Evolutionary conservation across 1,140 invertebrate genomes (phyloP), one percentile per base, ranked within the genome.

Genomic region (Ostrea denselamellosa): DNA sequence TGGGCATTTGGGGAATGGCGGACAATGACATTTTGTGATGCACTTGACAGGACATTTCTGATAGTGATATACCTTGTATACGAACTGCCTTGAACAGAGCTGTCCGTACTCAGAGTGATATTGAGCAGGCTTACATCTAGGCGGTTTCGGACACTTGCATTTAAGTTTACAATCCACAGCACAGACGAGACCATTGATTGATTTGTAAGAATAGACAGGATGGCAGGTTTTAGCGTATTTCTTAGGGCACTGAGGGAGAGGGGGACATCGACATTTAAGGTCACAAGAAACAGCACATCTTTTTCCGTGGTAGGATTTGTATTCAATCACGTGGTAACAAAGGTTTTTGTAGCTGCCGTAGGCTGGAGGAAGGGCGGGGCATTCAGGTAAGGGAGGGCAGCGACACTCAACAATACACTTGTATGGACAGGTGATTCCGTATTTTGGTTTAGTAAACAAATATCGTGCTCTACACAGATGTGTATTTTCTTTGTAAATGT

Each of bases 41-140:
- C 82, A 83, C 17, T 83, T 83, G 2, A 83, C 25, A n/a, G 82
- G 82, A 19, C 82, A 83, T n/a, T 83, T 53, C 44, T 52, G 51
- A 7, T 54, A 22, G 10, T 22, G 17, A 10, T 52, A 52, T 8
- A 53, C 52, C 25, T 83, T 54, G 44, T 83, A 83, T 25, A 14
- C 52, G 52, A 83, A 83, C 44, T 52, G 44, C n/a, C n/a, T 52
- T 14, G n/a, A n/a, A 52, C 82, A 83, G 14, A 83, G 44, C 10
- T 83, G 9, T 19, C 82, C 53, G 14, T 83, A 83, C 28, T 83
- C 52, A 52, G 82, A 10, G 52, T 53, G 7, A 52, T 52, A 19
- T 12, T 54, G 22, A 17, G 52, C n/a, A 8, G 12, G 19, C 4
- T 34, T 34, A 51, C 82, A 83, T n/a, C 4, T 25, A 19, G 82